Evolutionary conservation across 2,113 vertebrate genomes (phyloP).

Genomic region (Notothenia coriiceps): DNA sequence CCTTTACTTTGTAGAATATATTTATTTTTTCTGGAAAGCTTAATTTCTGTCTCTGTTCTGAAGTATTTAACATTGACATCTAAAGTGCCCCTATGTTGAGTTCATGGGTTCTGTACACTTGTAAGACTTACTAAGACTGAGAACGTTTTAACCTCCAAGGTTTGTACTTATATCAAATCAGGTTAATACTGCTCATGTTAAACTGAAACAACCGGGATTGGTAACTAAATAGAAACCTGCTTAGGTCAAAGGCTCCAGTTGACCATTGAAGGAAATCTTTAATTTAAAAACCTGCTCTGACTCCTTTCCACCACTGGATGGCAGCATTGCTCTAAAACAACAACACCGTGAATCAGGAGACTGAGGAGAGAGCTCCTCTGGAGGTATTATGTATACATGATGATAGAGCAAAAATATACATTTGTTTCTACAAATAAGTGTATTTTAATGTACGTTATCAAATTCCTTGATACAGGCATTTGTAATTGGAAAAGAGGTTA

Average conservation of each 20-base stretch:
- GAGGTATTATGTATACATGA: background rate
- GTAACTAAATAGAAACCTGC: background rate
- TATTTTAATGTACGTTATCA: background rate
- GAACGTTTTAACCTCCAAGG: too few species aligned
- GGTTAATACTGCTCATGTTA: background rate
- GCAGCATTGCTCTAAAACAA: slow-evolving; percentile 42
- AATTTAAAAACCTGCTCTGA: background rate
- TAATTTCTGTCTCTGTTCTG: background rate
- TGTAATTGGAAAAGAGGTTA: background rate
- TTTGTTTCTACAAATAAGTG: background rate
- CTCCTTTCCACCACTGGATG: slow-evolving; percentile 37
- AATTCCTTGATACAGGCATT: background rate
- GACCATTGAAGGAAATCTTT: background rate
- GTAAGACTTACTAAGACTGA: too few species aligned
- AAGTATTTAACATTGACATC: background rate
- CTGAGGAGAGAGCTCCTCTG: background rate
- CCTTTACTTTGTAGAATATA: background rate
- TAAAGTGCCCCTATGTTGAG: too few species aligned
- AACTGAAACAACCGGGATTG: background rate
- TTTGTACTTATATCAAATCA: background rate
- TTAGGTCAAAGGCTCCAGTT: background rate
- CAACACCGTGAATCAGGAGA: background rate
- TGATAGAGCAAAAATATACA: background rate
- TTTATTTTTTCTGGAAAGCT: background rate
- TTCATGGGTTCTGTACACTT: too few species aligned